These are phyloP conservation scores for Conops quadrifasciatus DNA, from an alignment of 2,888 invertebrate species.

Conservation along the genomic window DNA sequence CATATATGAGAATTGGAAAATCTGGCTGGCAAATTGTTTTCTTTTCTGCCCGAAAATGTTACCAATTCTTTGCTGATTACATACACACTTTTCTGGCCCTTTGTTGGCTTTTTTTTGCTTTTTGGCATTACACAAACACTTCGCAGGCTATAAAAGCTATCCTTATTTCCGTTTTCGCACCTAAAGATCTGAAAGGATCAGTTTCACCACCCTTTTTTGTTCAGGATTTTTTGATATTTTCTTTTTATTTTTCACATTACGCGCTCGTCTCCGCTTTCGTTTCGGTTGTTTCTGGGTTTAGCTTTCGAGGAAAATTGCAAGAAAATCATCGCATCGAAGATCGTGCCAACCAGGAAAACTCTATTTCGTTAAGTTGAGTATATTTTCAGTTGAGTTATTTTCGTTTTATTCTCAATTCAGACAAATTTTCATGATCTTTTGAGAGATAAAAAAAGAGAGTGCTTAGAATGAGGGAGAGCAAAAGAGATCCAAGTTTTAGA, in stretches of 20 bases:
- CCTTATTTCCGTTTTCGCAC: neutral
- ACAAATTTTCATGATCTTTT: neutral
- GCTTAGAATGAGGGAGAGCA: neutral
- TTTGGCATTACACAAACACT: neutral
- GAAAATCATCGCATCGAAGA: slow-evolving; percentile 26
- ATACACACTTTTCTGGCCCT: neutral
- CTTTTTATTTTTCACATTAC: slow-evolving; percentile 45
- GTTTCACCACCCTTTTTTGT: slow-evolving; percentile 22
- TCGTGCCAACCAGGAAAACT: slow-evolving; percentile 2
- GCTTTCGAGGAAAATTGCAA: slow-evolving; percentile 38
- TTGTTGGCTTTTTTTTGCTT: neutral
- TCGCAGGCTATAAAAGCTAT: neutral
- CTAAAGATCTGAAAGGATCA: neutral
- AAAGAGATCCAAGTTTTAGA: neutral
- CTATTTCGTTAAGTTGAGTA: slow-evolving; percentile 25
- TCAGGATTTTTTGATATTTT: slow-evolving; percentile 33
- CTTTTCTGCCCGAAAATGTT: neutral
- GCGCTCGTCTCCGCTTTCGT: slow-evolving; percentile 41
- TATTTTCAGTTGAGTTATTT: slow-evolving; percentile 25
- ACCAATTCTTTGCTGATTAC: neutral
- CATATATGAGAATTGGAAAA: no score
- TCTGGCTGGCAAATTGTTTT: slow-evolving; percentile 1
- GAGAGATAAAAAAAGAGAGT: neutral
- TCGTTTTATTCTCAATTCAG: slow-evolving; percentile 18
- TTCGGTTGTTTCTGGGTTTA: slow-evolving; percentile 36